A percentile compares a stretch with the other conserved stretches of the same genome.
Evolutionary conservation across 2,888 invertebrate species (phyloP).

Genomic region (Halictus ligatus): DNA sequence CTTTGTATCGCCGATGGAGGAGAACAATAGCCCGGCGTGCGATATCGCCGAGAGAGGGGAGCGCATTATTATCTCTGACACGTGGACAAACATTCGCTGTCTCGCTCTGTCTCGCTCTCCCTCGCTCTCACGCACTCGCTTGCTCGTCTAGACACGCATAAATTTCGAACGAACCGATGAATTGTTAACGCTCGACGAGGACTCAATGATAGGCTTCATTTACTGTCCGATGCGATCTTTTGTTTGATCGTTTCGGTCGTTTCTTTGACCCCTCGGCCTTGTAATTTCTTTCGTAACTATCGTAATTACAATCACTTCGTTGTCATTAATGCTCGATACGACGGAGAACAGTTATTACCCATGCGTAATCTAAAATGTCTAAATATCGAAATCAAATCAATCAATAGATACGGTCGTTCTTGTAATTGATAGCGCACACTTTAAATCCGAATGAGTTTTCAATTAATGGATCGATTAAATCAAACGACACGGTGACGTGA

Average conservation of each 20-base stretch:
- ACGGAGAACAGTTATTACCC: not conserved
- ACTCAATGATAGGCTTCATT: not conserved
- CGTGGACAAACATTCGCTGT: constrained; percentile 39
- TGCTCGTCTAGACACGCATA: constrained; percentile 22
- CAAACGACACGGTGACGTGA: not conserved
- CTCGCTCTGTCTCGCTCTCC: not conserved
- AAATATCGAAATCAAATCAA: not conserved
- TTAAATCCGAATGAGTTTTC: not conserved
- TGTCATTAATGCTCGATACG: not conserved
- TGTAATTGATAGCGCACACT: not conserved
- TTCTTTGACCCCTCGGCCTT: not conserved
- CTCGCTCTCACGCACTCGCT: not conserved
- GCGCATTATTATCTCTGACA: constrained; percentile 37
- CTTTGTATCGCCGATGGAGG: constrained; percentile 30
- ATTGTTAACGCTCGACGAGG: constrained; percentile 20
- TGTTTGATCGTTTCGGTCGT: not conserved
- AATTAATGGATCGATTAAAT: not conserved
- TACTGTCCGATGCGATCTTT: not conserved
- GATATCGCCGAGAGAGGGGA: constrained; percentile 14
- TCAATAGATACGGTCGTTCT: not conserved
- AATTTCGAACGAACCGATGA: constrained; percentile 32
- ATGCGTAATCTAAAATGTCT: not conserved
- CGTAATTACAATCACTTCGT: not conserved
- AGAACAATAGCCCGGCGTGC: not conserved
- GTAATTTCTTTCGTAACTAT: not conserved